Conservation (phyloP, 2,113 vertebrate genomes). For the Toxotes jaculatrix region DNA sequence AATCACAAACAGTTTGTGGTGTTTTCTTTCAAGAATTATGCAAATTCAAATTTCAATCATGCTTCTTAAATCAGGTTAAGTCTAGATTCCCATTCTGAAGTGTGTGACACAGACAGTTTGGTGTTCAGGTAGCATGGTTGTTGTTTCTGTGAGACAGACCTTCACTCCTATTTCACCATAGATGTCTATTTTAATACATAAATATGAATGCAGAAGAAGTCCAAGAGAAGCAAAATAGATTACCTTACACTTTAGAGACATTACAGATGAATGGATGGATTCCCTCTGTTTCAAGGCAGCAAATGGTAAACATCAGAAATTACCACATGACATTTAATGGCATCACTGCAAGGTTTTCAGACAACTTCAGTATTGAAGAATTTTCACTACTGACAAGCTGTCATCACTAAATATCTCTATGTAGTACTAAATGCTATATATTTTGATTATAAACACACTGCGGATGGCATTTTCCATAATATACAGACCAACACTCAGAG, state of each 20-base stretch:
- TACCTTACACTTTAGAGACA: background rate
- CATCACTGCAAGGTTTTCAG: background rate
- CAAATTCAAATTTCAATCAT: background rate
- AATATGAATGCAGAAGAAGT: background rate
- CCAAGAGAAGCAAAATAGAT: background rate
- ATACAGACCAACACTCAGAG: background rate
- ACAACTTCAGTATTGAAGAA: background rate
- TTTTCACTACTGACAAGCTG: slow-evolving; percentile 8
- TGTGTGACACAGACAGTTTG: background rate
- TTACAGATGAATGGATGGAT: background rate
- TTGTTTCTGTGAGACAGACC: background rate
- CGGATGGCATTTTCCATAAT: background rate
- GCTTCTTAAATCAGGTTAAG: background rate
- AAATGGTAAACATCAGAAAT: background rate
- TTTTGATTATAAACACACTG: slow-evolving; percentile 18
- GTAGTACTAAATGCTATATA: background rate
- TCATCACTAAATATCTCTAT: background rate
- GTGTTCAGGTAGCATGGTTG: background rate
- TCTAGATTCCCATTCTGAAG: background rate
- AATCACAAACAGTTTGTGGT: background rate
- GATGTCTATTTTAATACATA: background rate
- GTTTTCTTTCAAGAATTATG: background rate
- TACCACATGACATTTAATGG: background rate
- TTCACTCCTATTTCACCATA: background rate
- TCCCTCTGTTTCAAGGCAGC: background rate